Evolutionary conservation across 1,140 invertebrate species (phyloP), one percentile per base, ranked within the genome.

Genomic region (Drosophila willistoni): DNA sequence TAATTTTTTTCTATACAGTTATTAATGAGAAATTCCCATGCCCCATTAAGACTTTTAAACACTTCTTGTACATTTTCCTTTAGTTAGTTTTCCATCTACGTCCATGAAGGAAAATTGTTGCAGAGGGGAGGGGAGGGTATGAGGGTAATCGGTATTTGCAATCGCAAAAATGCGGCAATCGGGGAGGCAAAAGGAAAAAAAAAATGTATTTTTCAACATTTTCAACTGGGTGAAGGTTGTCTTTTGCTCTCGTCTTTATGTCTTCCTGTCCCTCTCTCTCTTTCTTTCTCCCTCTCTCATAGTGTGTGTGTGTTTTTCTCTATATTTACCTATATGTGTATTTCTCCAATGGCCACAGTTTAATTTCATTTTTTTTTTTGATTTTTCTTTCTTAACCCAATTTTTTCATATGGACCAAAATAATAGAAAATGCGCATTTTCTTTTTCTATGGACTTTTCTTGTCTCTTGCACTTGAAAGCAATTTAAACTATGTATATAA

Each of bases 171-270:
- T 51, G 44, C 44, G 44, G 44, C 44, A 51, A 51, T 47, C 29
- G 29, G 5, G 29, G 0, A 29, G 29, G 14, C 14, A 47, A 17
- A 19, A 47, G 14, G 1, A 22, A 51, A 47, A 47, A 47, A 12
- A 51, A 51, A 51, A 12, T 63, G 39, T 44, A 19, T 47, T 69
- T 65, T 69, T 67, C 51, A 67, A 71, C 70, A 63, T 64, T 65
- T 61, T 10, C 73, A 79, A 76, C 68, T 79, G 73, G 73, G 73
- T 77, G 73, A 79, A 79, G 73, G 73, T 77, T 77, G 64, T 64
- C 62, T 47, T 51, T 51, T 51, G 44, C 44, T 42, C 25, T 57
- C 25, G 25, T 51, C 17, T 51, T 19, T 47, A 19, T 47, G 44
- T 47, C 14, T 19, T 1, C 10, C 14, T 47, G 7, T 19, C 44